Evolutionary conservation across 2,888 invertebrate species (phyloP).

Genomic region (Hipparchia sbordonii): DNA sequence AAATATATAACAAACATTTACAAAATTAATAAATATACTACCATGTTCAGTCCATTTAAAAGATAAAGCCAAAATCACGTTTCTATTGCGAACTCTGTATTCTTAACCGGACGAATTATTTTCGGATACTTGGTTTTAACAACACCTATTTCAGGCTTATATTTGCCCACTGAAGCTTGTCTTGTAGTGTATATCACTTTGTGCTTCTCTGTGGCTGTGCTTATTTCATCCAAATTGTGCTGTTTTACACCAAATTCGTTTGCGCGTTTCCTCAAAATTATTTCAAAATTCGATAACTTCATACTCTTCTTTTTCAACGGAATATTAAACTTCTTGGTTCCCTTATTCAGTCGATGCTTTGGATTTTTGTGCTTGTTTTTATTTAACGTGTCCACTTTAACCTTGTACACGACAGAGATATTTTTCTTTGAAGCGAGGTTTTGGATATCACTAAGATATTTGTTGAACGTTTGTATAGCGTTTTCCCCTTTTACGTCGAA

Average conservation of each 20-base stretch:
- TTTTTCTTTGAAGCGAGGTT: conserved; percentile 58
- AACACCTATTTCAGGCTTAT: conserved; percentile 60
- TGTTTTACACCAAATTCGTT: conserved; percentile 45
- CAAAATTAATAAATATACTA: too few relatives aligned
- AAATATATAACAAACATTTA: too few relatives aligned
- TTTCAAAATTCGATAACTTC: conserved; percentile 70
- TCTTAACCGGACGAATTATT: conserved; percentile 61
- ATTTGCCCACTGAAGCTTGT: conserved; percentile 56
- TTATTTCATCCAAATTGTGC: conserved; percentile 37
- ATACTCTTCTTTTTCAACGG: conserved; percentile 71
- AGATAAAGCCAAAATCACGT: conserved; percentile 23
- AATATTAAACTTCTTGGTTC: conserved; percentile 66
- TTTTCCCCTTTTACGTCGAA: conserved; percentile 59
- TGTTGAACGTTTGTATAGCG: conserved; percentile 54
- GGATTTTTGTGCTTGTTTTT: conserved; percentile 38
- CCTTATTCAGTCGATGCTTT: conserved; percentile 46
- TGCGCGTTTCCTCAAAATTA: conserved; percentile 60
- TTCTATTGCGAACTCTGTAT: conserved; percentile 57
- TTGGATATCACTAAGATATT: conserved; percentile 57
- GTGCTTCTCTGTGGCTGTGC: conserved; percentile 53
- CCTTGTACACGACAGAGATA: conserved; percentile 57
- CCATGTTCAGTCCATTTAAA: not conserved
- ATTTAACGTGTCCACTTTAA: conserved; percentile 57
- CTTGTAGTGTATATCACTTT: conserved; percentile 48
- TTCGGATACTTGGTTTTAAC: conserved; percentile 62